Evolutionary conservation across 2,113 vertebrate species (phyloP), one percentile per base, ranked within the genome.

Genomic region (Cichladusa arquata): DNA sequence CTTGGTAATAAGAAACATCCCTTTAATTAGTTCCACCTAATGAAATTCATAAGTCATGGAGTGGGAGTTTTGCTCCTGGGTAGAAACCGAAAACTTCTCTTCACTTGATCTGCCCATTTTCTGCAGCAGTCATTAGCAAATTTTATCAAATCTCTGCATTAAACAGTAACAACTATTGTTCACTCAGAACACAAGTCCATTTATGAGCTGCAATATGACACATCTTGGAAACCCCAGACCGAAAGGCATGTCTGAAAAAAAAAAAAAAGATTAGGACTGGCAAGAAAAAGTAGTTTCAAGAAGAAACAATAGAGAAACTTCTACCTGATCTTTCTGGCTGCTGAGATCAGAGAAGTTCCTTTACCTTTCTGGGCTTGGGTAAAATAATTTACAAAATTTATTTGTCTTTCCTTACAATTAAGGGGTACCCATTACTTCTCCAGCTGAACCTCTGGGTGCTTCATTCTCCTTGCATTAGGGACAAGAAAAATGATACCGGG

Each of bases 11-110:
- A 93, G 93, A 47, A 85, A 93, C 70, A 81, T 93, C 60, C 50
- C 88, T 91, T 95, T 94, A 97, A 96, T 96, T 97, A 97, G 96
- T 95, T 97, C 90, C 82, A 96, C 88, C 90, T 96, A 96, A 95
- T 97, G 95, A 97, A 94, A 96, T 95, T 96, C 92, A 90, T 88
- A 88, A 95, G 73, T 85, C 83, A 88, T 60, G 72, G 92, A 97
- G 90, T 95, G 76, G 95, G 95, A 96, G 94, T 84, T 96, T 69
- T 81, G 92, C 93, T 95, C 88, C 95, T 90, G 87, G 61, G n/a
- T 81, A 94, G 90, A 91, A 97, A 91, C 44, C 5, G 64, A 93
- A 83, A 95, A 94, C 81, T 93, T 92, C 89, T 78, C 94, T 86
- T 88, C 54, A 69, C 89, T 96, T 17, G 60, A 92, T 92, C 86